Evolutionary conservation across 30 jellyfish, hydroid and myxozoan species (phyloP), one percentile per base, ranked within the genome.

Genomic region (Hydractinia symbiolongicarpus): DNA sequence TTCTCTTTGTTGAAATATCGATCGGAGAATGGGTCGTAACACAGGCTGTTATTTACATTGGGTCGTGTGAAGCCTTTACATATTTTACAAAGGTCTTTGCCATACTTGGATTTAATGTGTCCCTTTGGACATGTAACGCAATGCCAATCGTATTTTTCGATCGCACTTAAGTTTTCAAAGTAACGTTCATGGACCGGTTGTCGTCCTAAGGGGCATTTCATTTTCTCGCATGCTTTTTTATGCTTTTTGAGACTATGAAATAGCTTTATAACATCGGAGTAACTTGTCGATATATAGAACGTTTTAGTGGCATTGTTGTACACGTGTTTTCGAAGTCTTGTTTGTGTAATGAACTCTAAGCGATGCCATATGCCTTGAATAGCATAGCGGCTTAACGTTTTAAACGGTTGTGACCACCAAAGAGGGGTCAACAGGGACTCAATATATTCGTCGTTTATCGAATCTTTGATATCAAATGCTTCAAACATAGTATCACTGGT

Each of bases 381-480:
- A 13, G 19, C 74, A 64, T 9, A 44, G 4, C 7, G 19, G 19
- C 52, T n/a, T 7, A 64, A 51, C 40, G 7, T 51, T 13, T 64
- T 64, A 7, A 7, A 64, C 19, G 74, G 74, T 64, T 64, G 74
- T 13, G 74, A n/a, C 74, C 74, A 64, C 74, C 74, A 64, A 6
- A 64, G 17, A 51, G 74, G 74, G 19, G 74, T 64, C 7, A 64
- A 51, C 19, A 64, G 74, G 9, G 74, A 64, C 40, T 64, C 74
- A 0, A 64, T 51, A 13, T 64, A 64, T 13, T 64, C 74, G 16
- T 64, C 74, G 40, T n/a, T 51, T 0, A 64, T 7, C 52, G 9
- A 7, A 13, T 44, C 40, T 64, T 64, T 64, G 17, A n/a, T 64
- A 64, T 64, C 74, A 8, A 64, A 13, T 6, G 4, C 0, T 44